Evolutionary conservation across 2,888 invertebrate genomes (phyloP), one percentile per base, ranked within the genome.

Genomic region (Trimorus sp.): DNA sequence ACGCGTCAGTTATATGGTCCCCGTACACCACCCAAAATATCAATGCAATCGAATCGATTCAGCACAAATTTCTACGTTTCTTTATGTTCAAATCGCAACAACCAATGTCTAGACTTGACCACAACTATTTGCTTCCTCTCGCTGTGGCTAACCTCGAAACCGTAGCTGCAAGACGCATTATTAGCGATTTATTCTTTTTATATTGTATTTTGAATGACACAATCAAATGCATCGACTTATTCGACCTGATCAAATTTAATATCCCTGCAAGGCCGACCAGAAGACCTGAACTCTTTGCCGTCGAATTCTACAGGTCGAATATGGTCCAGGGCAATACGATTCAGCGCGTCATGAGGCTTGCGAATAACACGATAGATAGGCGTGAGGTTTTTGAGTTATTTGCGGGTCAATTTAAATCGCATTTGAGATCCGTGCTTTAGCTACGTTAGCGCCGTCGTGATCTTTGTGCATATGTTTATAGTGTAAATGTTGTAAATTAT

Each of bases 41-140:
- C 8, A n/a, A 12, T 38, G 40, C 38, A 14, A 38, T 58, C n/a
- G 58, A 58, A 14, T 38, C 37, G 8, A n/a, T 58, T 1, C 58
- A 58, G n/a, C 37, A 58, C 26, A 58, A 37, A 36, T 58, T 58
- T 14, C 14, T 58, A n/a, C 58, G 58, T 26, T 54, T 12, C 8
- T 54, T 4, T 54, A 36, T 36, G 36, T 54, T 54, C n/a, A 54
- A 54, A 54, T 14, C 11, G 8, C 26, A 9, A 2, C 16, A 9
- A 11, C 16, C 5, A 11, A 54, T 54, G 54, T 45, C 45, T 45
- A 9, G 45, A 11, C 12, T 45, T 45, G 11, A 54, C 54, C 54
- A 54, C 8, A 26, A 54, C 26, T 54, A 54, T n/a, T 26, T 9
- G 9, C 16, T 7, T 54, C 26, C 54, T 11, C 36, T 54, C 2